Conservation (phyloP, 2,113 vertebrate genomes). For the Motacilla alba region DNA sequence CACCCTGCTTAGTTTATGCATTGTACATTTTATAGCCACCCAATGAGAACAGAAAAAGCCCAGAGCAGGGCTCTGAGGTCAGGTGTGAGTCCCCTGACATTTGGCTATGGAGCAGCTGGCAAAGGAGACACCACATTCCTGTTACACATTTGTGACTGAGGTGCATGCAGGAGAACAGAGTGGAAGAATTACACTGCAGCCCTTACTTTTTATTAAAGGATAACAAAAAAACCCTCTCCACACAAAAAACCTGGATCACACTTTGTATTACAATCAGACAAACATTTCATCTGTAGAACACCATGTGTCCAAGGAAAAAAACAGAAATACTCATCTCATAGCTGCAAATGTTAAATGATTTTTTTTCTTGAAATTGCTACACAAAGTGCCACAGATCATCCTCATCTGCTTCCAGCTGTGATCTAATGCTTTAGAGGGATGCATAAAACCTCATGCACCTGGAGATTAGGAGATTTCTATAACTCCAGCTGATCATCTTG, state of each 20-base stretch:
- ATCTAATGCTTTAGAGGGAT: not conserved
- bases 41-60: not conserved
- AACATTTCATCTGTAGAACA: not conserved
- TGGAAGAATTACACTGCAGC: not conserved
- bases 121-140: not conserved
- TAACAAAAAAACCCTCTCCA: not conserved
- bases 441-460: not conserved
- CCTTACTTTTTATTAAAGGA: not conserved
- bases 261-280: not conserved
- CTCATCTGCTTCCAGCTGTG: slow-evolving; percentile 35
- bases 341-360: not conserved
- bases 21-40: not conserved
- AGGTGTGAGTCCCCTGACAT: not conserved
- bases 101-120: not conserved
- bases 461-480: not conserved
- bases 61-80: not conserved
- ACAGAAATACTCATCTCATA: not conserved
- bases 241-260: not conserved
- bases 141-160: not conserved
- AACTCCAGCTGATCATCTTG: not conserved
- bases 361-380: not conserved
- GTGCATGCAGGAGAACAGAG: not conserved
- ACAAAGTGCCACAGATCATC: not conserved
- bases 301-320: not conserved
- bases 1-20: not conserved